Evolutionary conservation across 2,888 invertebrate species (phyloP), one percentile per base, ranked within the genome.

Genomic region (Tromatobia lineatoria): DNA sequence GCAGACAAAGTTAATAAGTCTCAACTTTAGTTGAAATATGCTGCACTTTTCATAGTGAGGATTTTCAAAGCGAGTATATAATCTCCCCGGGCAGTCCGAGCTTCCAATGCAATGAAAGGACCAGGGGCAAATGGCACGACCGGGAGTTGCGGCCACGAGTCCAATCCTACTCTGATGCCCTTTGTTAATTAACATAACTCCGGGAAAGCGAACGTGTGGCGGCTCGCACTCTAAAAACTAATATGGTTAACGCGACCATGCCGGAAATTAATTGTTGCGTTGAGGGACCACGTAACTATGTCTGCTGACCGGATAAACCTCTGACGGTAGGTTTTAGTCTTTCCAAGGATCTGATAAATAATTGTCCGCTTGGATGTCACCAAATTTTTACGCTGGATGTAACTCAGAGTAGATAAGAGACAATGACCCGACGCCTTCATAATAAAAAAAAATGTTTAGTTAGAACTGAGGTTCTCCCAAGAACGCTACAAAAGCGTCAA

Each of bases 181-280:
- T 23, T 47, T 57, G 87, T 88, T 91, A 91, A 91, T 91, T 91
- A 91, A 90, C 88, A 88, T 88, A 88, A 90, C 89, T 89, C 90
- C 89, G 90, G 75, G 59, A 88, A 87, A 50, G 64, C 64, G 38
- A 52, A 80, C 47, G 67, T 38, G 54, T 42, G 59, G 52, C 23
- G 50, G 50, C 52, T 87, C 80, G 74, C 76, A 82, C 85, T 88
- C 90, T 89, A 89, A 89, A 90, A 91, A 91, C 87, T 90, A 89
- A 90, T 90, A 86, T 87, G 86, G 85, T 83, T 88, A 88, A 87
- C 86, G 88, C 86, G 87, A 67, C 61, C 85, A 82, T 87, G 84
- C 64, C 80, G 70, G 74, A 85, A 90, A 90, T 90, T 90, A 91
- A 89, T 88, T 88, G 87, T 89, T 78, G 54, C 69, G 20, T 23